phyloP scores from a whole-genome alignment of 2,888 invertebrate genomes.

The Cryptocheilus praepositus region DNA sequence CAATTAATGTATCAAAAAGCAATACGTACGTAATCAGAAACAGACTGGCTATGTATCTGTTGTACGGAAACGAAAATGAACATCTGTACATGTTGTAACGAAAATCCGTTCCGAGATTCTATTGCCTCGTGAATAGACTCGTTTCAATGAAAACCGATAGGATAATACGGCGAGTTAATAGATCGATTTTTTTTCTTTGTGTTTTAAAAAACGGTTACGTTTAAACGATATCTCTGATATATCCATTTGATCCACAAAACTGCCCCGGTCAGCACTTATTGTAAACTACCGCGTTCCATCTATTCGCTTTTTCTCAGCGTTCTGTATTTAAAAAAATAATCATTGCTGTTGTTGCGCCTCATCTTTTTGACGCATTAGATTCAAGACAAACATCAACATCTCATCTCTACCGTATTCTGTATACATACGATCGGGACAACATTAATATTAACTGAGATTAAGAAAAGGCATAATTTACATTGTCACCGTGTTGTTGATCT shows the following conservation, averaged over 20 bases:
- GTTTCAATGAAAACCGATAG: constrained; percentile 35
- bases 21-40: background rate
- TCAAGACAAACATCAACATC: constrained; percentile 70
- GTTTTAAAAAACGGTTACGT: constrained; percentile 40
- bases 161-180: constrained; percentile 47
- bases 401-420: constrained; percentile 50
- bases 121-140: constrained; percentile 45
- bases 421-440: constrained; percentile 53
- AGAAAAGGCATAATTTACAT: constrained; percentile 60
- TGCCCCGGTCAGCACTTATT: constrained; percentile 60
- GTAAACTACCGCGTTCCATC: constrained; percentile 68
- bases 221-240: constrained; percentile 43
- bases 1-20: constrained; percentile 5
- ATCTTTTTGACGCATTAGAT: constrained; percentile 51
- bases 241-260: constrained; percentile 62
- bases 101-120: too few species aligned
- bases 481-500: constrained; percentile 52
- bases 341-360: constrained; percentile 53
- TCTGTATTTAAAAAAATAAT: constrained; percentile 70
- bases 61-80: constrained; percentile 24
- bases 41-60: too few species aligned
- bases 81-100: too few species aligned
- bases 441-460: constrained; percentile 60
- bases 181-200: constrained; percentile 26
- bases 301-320: constrained; percentile 60